Base-by-base conservation (phyloP, 2,888 invertebrate species). In the Lacanobia oleracea region DNA sequence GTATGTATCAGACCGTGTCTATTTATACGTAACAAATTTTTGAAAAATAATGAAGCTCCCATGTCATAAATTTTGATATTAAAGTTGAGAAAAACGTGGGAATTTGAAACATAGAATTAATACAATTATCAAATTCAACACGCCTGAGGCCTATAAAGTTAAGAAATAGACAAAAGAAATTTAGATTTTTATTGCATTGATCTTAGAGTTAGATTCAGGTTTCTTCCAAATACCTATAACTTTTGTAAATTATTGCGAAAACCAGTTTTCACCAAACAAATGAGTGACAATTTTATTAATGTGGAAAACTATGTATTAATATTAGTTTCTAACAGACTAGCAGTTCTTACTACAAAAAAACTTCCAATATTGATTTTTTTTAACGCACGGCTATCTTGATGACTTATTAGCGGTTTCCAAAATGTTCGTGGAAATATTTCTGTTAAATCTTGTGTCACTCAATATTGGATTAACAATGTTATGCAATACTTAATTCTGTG, bases 21-120 rank as follows among this genome's bases (percentile, higher is more conserved):
- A 76, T 79, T 78, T 71, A 79, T 85, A 80, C 83, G 77, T 79
- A 83, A 85, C 71, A 77, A 78, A 33, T 56, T 73, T 69, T 67
- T 60, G 56, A 79, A 67, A 72, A 64, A 65, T 80, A 68, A 65
- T 53, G 83, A 79, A 87, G 83, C 67, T 77, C 86, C 82, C 87
- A 82, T 86, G 87, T 87, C 87, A 85, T 85, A 63, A 64, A 70
- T 59, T 73, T 79, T 69, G 54, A 45, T 72, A 72, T 59, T 59
- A 51, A 71, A 61, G 18, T 50, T 21, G 54, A 59, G 43, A 33
- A 59, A 23, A 27, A 60, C 43, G 67, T 84, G 75, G 73, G 77
- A 72, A 72, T 72, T 72, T 57, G 21, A 45, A 40, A 62, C 53
- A 59, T 75, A 60, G 37, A 18, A 63, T 73, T 59, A 66, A 62